Base-by-base conservation (phyloP, 2,113 vertebrate species). In the Gobio gobio region DNA sequence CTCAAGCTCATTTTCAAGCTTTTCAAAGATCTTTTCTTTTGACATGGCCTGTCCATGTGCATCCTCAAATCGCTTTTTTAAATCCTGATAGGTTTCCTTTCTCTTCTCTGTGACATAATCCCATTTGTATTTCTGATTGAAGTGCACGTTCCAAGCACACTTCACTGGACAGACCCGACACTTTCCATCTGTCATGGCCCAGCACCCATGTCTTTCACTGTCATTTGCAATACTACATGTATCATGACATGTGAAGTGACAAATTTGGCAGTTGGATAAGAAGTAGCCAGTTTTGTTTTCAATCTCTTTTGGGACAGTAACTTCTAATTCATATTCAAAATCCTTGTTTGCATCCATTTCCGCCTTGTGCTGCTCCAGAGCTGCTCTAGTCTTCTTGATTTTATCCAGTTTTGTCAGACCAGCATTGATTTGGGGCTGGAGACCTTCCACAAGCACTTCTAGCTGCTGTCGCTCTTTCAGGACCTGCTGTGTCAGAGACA, bases 371-470 rank as follows among this genome's bases (percentile, higher is more conserved):
- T 83, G 18, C 77, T 86, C 63, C 0, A 92, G 3, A 54, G 77
- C 86, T 64, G 72, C 36, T 0, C 2, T 5, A 0, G 29, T 91
- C 18, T 89, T 73, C 63, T 29, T 87, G 0, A 91, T 89, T 86
- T 92, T 78, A 18, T 91, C 75, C 26, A 93, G 83, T 76, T 92
- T 92, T 14, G 24, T 26, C 7, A 91, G 45, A 33, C 45, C 83
- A 0, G 6, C 68, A 56, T 84, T 56, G 29, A 87, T 87, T 4
- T 80, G 66, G 18, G 75, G 76, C 83, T 87, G 75, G 13, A 87
- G 20, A 12, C 86, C 76, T 3, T 22, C 3, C 6, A 87, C 68
- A n/a, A 18, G 26, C 3, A 45, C 13, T 36, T 85, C 86, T 6
- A 87, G 59, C 3, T 81, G 68, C 10, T 66, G n/a, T 20, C 82